Conservation (phyloP, 2,888 invertebrate species). For the Amiota minor region DNA sequence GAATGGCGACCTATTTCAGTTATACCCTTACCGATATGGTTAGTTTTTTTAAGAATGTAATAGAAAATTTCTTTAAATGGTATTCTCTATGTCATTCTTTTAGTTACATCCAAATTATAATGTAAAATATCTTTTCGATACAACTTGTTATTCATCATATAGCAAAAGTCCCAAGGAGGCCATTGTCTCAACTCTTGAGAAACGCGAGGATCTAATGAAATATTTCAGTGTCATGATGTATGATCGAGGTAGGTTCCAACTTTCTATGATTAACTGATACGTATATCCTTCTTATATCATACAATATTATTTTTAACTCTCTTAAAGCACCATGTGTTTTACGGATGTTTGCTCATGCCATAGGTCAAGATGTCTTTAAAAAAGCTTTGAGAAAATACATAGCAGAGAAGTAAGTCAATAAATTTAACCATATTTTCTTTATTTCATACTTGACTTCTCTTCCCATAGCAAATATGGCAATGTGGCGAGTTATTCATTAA, state of each 20-base stretch:
- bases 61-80: neutral
- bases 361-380: conserved; percentile 42
- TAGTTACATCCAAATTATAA: conserved; percentile 78
- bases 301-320: neutral
- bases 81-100: neutral
- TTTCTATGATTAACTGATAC: no score
- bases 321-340: conserved; percentile 41
- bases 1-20: conserved; percentile 75
- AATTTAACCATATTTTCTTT: neutral
- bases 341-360: conserved; percentile 48
- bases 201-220: conserved; percentile 39
- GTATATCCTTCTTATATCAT: neutral
- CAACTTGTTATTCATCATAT: neutral
- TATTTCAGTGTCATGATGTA: conserved; percentile 78
- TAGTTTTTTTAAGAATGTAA: conserved; percentile 6
- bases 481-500: conserved; percentile 47
- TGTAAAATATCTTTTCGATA: conserved; percentile 75
- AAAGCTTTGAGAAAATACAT: conserved; percentile 43
- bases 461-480: conserved; percentile 46
- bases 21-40: conserved; percentile 46
- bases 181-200: conserved; percentile 42
- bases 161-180: conserved; percentile 33
- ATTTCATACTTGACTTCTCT: conserved; percentile 23
- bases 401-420: conserved; percentile 43
- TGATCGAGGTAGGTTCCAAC: conserved; percentile 74